Evolutionary conservation across 92 coral and sea anemone species (phyloP), one percentile per base, ranked within the genome.

Genomic region (Heteractis magnifica): DNA sequence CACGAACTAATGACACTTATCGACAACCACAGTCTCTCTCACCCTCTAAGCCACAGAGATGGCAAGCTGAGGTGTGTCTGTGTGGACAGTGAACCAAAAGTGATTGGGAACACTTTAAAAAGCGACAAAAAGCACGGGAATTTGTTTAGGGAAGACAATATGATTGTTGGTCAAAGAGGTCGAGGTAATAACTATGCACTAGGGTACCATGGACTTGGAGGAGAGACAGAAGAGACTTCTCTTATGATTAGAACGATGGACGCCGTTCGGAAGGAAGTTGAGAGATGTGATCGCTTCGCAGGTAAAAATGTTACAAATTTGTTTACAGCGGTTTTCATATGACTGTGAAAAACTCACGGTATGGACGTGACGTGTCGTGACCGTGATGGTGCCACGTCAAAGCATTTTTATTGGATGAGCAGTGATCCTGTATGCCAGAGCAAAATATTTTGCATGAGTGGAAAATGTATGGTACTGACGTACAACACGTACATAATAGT

Each of bases 161-260:
- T 93, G 89, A 77, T 91, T 6, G 79, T 81, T 12, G 95, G 95
- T 49, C 93, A 87, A 84, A 73, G 91, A 41, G 98, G 98, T 9
- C 59, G 98, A 51, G 98, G 98, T 48, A 93, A 93, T 79, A 93
- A 93, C 72, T 93, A 92, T 92, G 98, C 98, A 12, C 81, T 93
- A 9, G 98, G 98, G 5, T 93, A 93, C 82, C 86, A 93, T 80
- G 98, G 95, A 1, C 82, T 82, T 0, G 85, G 81, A 21, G 87
- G 82, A 14, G 91, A 90, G 52, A 87, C 94, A 6, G 90, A 83
- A 77, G 98, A 89, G 1, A 87, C 85, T 1, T 93, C 98, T 44
- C 71, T 93, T 18, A 80, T 93, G 75, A 76, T 83, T 56, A 88
- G 92, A 71, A 77, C 94, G 49, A 85, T 93, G 93, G 93, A 92